Evolutionary conservation across 2,113 vertebrate genomes (phyloP).

Genomic region (Ramphastos sulfuratus): DNA sequence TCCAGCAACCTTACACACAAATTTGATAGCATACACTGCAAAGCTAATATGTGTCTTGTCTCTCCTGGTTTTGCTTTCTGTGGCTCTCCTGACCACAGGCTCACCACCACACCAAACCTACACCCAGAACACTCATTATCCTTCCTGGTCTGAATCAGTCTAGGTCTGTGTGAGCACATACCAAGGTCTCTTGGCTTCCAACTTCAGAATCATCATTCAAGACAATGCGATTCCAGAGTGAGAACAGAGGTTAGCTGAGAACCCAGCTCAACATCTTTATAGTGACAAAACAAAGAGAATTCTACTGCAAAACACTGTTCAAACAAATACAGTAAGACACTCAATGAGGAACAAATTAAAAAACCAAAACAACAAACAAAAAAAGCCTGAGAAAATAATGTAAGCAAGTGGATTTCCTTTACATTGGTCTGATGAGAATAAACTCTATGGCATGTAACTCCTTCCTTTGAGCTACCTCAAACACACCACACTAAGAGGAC

Average conservation of each 20-base stretch:
- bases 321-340: background rate
- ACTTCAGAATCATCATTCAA: background rate
- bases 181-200: background rate
- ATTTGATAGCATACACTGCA: background rate
- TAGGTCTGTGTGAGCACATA: background rate
- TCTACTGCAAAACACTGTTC: background rate
- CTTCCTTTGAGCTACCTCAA: background rate
- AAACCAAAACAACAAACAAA: too few species aligned
- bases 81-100: background rate
- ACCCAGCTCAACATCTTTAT: background rate
- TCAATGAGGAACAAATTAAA: background rate
- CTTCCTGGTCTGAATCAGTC: background rate
- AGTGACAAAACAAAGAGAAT: accelerated
- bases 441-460: background rate
- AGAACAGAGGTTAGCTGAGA: background rate
- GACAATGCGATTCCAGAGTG: background rate
- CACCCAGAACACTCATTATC: background rate
- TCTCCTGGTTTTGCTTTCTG: background rate
- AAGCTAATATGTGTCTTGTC: background rate
- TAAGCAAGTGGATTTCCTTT: background rate
- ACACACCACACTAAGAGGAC: background rate
- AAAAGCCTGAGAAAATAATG: background rate
- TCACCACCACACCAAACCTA: background rate
- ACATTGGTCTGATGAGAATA: background rate
- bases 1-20: background rate